Evolutionary conservation across 2,888 invertebrate genomes (phyloP).

Genomic region (Orgyia antiqua): DNA sequence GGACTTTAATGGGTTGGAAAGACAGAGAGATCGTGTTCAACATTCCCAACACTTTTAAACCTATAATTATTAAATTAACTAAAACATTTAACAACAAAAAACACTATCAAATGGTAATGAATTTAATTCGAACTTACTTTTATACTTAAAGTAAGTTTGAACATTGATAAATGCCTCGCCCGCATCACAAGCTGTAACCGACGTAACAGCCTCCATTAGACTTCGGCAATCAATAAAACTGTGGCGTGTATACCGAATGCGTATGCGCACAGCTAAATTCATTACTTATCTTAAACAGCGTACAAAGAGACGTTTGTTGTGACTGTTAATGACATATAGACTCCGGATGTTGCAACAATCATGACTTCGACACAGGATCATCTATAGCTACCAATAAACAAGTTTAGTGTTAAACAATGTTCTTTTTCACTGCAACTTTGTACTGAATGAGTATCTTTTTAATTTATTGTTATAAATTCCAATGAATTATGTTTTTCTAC

Average conservation of each 20-base stretch:
- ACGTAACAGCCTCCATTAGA: constrained; percentile 43
- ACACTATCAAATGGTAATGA: not conserved
- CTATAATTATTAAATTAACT: too few relatives aligned
- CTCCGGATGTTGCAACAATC: not conserved
- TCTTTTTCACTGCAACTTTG: not conserved
- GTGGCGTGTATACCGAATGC: constrained; percentile 39
- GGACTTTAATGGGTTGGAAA: too few relatives aligned
- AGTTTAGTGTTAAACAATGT: too few relatives aligned
- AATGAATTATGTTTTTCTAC: too few relatives aligned
- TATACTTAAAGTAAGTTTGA: constrained; percentile 5
- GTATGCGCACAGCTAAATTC: constrained; percentile 35
- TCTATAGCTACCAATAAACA: too few relatives aligned
- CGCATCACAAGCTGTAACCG: constrained; percentile 18
- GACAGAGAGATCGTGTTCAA: too few relatives aligned
- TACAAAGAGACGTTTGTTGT: constrained; percentile 53
- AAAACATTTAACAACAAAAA: not conserved
- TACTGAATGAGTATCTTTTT: too few relatives aligned
- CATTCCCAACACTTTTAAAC: too few relatives aligned
- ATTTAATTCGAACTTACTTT: not conserved
- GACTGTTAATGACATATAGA: constrained; percentile 25
- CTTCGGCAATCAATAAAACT: constrained; percentile 55
- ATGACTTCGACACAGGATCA: not conserved
- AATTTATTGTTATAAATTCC: too few relatives aligned
- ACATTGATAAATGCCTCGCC: constrained; percentile 25
- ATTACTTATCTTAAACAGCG: constrained; percentile 59